Percentiles rank a stretch among this genome's conserved stretches.
Conservation (phyloP, 2,797 vertebrate genomes). For the Holocentrus rufus region DNA sequence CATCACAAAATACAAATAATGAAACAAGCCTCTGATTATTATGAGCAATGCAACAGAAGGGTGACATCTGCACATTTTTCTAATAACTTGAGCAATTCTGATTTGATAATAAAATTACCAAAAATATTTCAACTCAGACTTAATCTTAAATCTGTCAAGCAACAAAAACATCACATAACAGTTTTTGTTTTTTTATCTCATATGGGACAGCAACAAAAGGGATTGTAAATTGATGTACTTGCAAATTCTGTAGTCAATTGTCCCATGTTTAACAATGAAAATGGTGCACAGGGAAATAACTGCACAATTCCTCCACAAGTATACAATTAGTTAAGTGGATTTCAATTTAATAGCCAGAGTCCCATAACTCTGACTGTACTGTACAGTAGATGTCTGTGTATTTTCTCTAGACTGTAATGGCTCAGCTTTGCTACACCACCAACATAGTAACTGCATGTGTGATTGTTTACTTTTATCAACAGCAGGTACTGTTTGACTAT, state of each 20-base stretch:
- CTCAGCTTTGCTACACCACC: background rate
- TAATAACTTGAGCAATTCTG: conserved; percentile 34
- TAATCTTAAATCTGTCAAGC: conserved; percentile 45
- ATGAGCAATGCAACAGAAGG: conserved; percentile 22
- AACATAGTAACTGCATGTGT: background rate
- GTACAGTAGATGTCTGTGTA: background rate
- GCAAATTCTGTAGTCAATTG: too few species aligned
- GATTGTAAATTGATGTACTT: conserved; percentile 3
- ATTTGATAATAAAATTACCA: background rate
- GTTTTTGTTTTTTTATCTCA: conserved; percentile 3
- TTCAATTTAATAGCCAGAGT: background rate
- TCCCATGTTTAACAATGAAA: background rate
- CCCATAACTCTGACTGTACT: background rate
- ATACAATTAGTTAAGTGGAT: too few species aligned
- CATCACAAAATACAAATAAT: conserved; percentile 5
- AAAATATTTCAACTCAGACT: conserved; percentile 27
- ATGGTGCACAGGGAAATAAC: too few species aligned
- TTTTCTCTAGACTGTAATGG: background rate
- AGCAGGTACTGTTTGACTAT: conserved; percentile 49
- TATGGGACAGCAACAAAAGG: background rate
- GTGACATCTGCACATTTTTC: conserved; percentile 53
- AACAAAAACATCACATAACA: conserved; percentile 34
- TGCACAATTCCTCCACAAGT: background rate
- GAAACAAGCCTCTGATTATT: conserved; percentile 18
- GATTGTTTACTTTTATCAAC: conserved; percentile 60